Evolutionary conservation across 1,140 invertebrate genomes (phyloP).

Genomic region (Aphaenogaster rudis): DNA sequence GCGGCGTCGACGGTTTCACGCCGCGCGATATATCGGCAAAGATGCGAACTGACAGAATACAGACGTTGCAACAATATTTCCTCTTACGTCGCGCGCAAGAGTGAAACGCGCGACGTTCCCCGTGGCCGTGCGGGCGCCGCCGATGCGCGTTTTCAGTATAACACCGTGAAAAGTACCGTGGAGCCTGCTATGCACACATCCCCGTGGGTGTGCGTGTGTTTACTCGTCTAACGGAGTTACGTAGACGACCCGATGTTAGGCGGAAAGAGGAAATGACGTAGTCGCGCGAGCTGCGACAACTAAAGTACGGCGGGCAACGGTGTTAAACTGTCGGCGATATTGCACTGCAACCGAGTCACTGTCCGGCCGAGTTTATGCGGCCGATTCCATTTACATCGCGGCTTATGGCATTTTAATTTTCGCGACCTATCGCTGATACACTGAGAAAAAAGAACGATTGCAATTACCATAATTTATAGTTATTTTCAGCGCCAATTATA

Average conservation of each 20-base stretch:
- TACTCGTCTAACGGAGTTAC: constrained; percentile 49
- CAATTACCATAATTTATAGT: no score
- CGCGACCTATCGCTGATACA: background rate
- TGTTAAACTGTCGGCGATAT: constrained; percentile 33
- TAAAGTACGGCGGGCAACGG: constrained; percentile 35
- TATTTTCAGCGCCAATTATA: no score
- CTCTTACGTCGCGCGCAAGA: constrained; percentile 5
- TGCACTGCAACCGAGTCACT: constrained; percentile 35
- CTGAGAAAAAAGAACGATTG: no score
- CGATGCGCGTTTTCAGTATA: constrained; percentile 14
- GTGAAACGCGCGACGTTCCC: background rate
- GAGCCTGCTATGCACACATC: constrained; percentile 19
- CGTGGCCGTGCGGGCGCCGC: background rate
- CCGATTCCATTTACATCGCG: background rate
- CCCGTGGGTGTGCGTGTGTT: background rate
- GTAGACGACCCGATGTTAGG: constrained; percentile 21
- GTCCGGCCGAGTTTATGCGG: background rate
- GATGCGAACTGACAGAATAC: constrained; percentile 30
- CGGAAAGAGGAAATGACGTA: constrained; percentile 59
- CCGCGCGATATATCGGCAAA: constrained; percentile 13
- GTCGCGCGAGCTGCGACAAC: constrained; percentile 37
- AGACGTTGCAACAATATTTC: constrained; percentile 35
- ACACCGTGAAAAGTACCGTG: constrained; percentile 15
- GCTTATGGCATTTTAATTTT: background rate
- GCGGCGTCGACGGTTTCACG: background rate